Percentiles rank a stretch among this genome's conserved stretches.
Conservation (phyloP, 1,140 invertebrate species). For the Lasioglossum baleicum region DNA sequence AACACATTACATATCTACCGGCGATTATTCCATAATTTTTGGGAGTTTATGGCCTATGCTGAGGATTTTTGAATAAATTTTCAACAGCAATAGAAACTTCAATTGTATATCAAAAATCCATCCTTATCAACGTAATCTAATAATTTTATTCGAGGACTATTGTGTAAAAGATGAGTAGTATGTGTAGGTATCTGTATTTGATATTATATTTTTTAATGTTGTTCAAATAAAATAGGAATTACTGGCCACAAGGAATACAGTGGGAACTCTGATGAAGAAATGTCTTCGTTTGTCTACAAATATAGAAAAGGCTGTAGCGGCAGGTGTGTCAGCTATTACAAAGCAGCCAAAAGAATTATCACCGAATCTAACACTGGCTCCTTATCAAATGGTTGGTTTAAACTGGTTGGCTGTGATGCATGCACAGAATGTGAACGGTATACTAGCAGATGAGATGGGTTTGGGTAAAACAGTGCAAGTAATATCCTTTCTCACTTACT, state of each 20-base stretch:
- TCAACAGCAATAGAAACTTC: no score
- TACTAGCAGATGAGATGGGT: conserved; percentile 95
- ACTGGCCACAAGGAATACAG: conserved; percentile 85
- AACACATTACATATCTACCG: no score
- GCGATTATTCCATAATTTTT: no score
- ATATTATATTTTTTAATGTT: neutral
- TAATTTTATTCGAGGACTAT: no score
- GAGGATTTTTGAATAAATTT: no score
- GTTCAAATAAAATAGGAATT: conserved; percentile 76
- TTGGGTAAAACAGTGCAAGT: conserved; percentile 95
- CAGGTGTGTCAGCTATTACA: conserved; percentile 83
- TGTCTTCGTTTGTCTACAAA: conserved; percentile 86
- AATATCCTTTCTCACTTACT: conserved; percentile 92
- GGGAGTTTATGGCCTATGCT: no score
- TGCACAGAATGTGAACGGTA: conserved; percentile 94
- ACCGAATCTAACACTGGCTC: conserved; percentile 86
- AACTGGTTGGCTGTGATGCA: conserved; percentile 97
- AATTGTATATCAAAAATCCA: no score
- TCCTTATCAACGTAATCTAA: no score
- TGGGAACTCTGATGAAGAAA: conserved; percentile 87
- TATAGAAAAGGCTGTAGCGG: conserved; percentile 87
- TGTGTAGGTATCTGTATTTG: neutral
- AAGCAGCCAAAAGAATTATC: conserved; percentile 82
- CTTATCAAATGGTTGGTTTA: conserved; percentile 95
- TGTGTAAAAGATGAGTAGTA: no score